Percentiles rank a stretch among this genome's conserved stretches.
These are phyloP conservation scores for Anguilla obscura DNA, from an alignment of 2,797 vertebrate genomes.

Conservation along the genomic window DNA sequence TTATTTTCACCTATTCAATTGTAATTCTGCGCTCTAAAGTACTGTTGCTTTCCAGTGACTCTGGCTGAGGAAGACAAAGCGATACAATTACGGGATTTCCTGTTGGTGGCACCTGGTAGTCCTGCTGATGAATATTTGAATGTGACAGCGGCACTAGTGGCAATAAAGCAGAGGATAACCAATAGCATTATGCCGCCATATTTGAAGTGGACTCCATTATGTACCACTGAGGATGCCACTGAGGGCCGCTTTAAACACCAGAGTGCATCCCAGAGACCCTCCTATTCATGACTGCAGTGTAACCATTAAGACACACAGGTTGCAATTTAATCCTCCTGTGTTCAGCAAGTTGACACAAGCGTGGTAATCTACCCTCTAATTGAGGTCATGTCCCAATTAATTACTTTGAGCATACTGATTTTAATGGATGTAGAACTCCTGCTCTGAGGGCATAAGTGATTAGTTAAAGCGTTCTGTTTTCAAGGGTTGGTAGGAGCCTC, in stretches of 20 bases:
- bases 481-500: background rate
- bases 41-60: slow-evolving; percentile 29
- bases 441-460: background rate
- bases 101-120: slow-evolving; percentile 64
- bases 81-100: slow-evolving; percentile 69
- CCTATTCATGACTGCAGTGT: background rate
- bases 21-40: slow-evolving; percentile 40
- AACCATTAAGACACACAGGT: background rate
- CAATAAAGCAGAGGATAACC: slow-evolving; percentile 14
- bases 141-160: slow-evolving; percentile 53
- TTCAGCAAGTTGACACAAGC: background rate
- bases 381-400: slow-evolving; percentile 14
- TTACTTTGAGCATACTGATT: slow-evolving; percentile 19
- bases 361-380: background rate
- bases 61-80: slow-evolving; percentile 61
- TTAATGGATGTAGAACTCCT: slow-evolving; percentile 14
- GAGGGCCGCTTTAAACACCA: background rate
- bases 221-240: background rate
- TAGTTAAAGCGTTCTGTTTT: background rate
- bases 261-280: background rate
- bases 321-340: background rate
- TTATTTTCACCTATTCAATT: slow-evolving; percentile 49
- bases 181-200: slow-evolving; percentile 46
- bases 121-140: slow-evolving; percentile 63
- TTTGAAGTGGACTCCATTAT: slow-evolving; percentile 36